Evolutionary conservation across 2,888 invertebrate genomes (phyloP), one percentile per base, ranked within the genome.

Genomic region (Drosophila niveifrons): DNA sequence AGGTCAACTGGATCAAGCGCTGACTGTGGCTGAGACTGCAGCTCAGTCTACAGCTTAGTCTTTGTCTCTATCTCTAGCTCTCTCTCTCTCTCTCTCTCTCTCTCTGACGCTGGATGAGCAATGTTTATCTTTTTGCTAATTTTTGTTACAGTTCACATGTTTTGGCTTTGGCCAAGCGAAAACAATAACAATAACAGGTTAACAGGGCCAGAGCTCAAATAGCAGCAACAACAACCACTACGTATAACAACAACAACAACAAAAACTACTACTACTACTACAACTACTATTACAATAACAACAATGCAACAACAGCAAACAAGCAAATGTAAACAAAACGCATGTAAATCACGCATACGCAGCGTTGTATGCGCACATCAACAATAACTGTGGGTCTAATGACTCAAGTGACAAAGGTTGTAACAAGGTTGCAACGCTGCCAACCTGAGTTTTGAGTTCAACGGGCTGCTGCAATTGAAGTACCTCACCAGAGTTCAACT

Each of bases 331-430:
- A 87, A 89, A 81, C 88, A 87, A 79, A 72, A 76, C 70, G 66
- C 78, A 89, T 88, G 89, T 66, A 89, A 85, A 84, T 87, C 84
- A 89, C 78, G 83, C 78, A 83, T 86, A 78, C 87, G 83, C 83
- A 82, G 75, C 88, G 80, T 75, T 80, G 78, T 78, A 82, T 80
- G 78, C 74, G 71, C 82, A 83, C 88, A 82, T 82, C 63, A 82
- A 86, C 88, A 82, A 61, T 65, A 68, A 51, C 43, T 56, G 18
- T 31, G 41, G 13, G 57, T 23, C 23, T 62, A 23, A 13, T 44
- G 29, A 23, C 46, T 44, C 34, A 51, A 76, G 46, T 62, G 46
- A 9, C 11, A 39, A 48, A 29, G 44, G 59, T 51, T 67, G 36
- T 3, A 39, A 43, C 43, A 55, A 44, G 55, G 43, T 18, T 55